Evolutionary conservation across 2,888 invertebrate genomes (phyloP).

Genomic region (Xylocampa areola): DNA sequence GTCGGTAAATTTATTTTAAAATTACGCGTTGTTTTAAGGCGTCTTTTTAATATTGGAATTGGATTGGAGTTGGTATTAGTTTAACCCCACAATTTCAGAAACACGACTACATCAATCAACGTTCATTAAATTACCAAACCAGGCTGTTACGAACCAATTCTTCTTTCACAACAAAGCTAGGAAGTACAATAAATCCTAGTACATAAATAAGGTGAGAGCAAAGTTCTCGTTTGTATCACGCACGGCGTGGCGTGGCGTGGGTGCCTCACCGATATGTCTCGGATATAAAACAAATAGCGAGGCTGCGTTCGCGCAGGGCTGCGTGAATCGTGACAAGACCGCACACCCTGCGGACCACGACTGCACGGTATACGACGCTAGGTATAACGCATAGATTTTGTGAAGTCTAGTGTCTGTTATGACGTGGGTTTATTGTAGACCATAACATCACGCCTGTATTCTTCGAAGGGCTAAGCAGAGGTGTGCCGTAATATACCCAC

Average conservation of each 20-base stretch:
- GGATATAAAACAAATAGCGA: conserved; percentile 69
- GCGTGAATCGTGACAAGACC: conserved; percentile 75
- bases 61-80: no score
- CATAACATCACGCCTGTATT: no score
- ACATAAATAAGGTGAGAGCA: conserved; percentile 62
- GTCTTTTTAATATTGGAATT: no score
- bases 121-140: not conserved
- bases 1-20: no score
- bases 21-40: no score
- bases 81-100: no score
- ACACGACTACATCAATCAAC: not conserved
- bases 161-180: conserved; percentile 14
- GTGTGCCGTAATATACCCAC: no score
- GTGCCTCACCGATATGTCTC: conserved; percentile 65
- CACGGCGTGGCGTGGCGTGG: conserved; percentile 62
- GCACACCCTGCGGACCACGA: conserved; percentile 61
- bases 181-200: conserved; percentile 60
- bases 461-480: no score
- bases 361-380: conserved; percentile 22
- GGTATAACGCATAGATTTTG: conserved; percentile 9
- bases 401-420: conserved; percentile 27
- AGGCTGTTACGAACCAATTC: not conserved
- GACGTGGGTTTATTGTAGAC: conserved; percentile 7
- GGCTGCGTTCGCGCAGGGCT: conserved; percentile 64
- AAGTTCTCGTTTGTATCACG: conserved; percentile 58